Conservation (phyloP, 1,140 invertebrate genomes). For the Lamellibrachia luymesi region DNA sequence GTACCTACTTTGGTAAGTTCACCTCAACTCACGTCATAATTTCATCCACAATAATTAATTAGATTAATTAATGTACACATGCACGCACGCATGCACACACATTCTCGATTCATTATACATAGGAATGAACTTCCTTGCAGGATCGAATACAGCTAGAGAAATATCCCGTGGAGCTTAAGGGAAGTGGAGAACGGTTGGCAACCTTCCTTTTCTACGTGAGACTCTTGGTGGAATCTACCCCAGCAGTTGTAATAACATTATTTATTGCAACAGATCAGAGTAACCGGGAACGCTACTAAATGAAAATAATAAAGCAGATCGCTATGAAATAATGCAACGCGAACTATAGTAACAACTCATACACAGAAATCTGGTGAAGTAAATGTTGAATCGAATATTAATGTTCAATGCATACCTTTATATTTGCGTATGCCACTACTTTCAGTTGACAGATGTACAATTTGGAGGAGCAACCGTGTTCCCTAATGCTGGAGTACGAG, state of each 20-base stretch:
- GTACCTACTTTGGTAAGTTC: too few species aligned
- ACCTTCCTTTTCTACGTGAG: slow-evolving; percentile 17
- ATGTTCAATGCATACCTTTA: background rate
- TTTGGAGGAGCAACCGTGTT: slow-evolving; percentile 93
- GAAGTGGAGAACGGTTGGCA: slow-evolving; percentile 11
- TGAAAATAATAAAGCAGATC: background rate
- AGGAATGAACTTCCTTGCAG: background rate
- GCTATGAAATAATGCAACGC: background rate
- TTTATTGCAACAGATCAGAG: background rate
- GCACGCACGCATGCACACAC: background rate
- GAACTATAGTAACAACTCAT: background rate
- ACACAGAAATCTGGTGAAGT: background rate
- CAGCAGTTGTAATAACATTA: background rate
- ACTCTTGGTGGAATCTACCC: background rate
- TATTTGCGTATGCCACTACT: background rate
- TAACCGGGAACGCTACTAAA: background rate
- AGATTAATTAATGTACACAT: background rate
- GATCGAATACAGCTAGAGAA: slow-evolving; percentile 1
- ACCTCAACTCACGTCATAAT: background rate
- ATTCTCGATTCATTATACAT: background rate
- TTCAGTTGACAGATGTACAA: slow-evolving; percentile 86
- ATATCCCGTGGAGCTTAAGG: background rate
- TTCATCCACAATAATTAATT: background rate
- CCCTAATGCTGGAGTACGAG: slow-evolving; percentile 69
- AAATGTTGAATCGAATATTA: background rate